Base-by-base conservation (phyloP, 1,140 invertebrate genomes). In the Pygmarrhopalites habei region DNA sequence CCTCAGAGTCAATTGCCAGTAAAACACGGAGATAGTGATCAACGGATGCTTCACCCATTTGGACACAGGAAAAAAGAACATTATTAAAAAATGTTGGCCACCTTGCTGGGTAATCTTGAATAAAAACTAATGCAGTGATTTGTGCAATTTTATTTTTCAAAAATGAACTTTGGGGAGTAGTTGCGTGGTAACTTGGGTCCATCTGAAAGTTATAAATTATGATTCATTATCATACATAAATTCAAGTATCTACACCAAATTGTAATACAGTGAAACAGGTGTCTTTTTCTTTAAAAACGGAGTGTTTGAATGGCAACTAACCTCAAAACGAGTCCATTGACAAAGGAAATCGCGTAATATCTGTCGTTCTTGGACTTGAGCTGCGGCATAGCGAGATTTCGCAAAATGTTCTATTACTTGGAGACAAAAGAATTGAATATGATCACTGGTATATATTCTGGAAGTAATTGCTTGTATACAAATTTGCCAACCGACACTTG, bases 21-120 rank as follows among this genome's bases (percentile, higher is more conserved):
- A 83, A 71, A 25, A 82, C 75, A 32, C 80, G 71, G 3, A 83
- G 72, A 67, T 80, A 83, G 53, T 82, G 72, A 63, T 81, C 79
- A 19, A 80, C 76, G 32, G 77, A 77, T 21, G 72, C 60, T 26
- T 72, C 70, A 10, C 77, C 80, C 25, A 73, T 58, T n/a, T 65
- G 72, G 23, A 79, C 67, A 4, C 75, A 74, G 10, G 70, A 61
- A 17, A 82, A 72, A 15, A 82, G 63, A 35, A 56, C 39, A 70
- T 82, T 81, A 19, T 71, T 69, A 67, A 83, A 82, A 73, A 82
- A 83, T 1, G 71, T 72, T 12, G 77, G 77, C 82, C 82, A 83
- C 32, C 76, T 70, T 19, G 70, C 56, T 3, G 80, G 80, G 72
- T 78, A 83, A 68, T 83, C 82, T 23, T 74, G 69, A 3, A 82